Base-by-base conservation (phyloP, 2,113 vertebrate genomes). In the Chlamydotis undulata region DNA sequence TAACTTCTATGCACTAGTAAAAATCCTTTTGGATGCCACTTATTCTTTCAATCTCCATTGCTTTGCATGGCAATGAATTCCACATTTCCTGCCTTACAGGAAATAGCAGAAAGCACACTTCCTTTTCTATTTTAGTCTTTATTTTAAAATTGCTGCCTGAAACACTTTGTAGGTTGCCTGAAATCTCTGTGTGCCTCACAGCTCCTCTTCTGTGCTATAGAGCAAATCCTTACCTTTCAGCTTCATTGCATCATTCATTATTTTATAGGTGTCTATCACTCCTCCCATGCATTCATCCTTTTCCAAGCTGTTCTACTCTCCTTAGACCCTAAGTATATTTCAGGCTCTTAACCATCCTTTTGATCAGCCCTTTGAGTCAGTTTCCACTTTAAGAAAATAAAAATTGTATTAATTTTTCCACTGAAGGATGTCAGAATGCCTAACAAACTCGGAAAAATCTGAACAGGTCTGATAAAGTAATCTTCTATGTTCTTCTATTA, bases 311-410 rank as follows among this genome's bases (percentile, higher is more conserved):
- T 86, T 17, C 26, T 19, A 1, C 18, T 75, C 39, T 83, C 18
- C 33, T 53, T 43, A 76, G 28, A 61, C 3, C 39, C 7, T 55
- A 47, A n/a, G 25, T 19, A 39, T 83, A 31, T 65, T 91, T 95
- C 65, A 87, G 70, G 13, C 22, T 82, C 9, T 49, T 75, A 82
- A 82, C 12, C 19, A 60, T 41, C 24, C 39, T 92, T 87, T 91
- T 63, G 28, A 45, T 68, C 60, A 89, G 57, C 15, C 8, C 9
- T 90, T 81, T 70, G 45, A 87, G 57, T 55, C 65, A 73, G 41
- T 95, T 96, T 94, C 70, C 67, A 50, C 31, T 77, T 90, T 74
- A 49, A 87, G 14, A 65, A 83, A 79, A 57, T 52, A 92, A 92
- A 83, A 92, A 65, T 45, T 53, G 31, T 22, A 65, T 61, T 15